Conservation (phyloP, 2,113 vertebrate genomes). For the Erythrocebus patas region DNA sequence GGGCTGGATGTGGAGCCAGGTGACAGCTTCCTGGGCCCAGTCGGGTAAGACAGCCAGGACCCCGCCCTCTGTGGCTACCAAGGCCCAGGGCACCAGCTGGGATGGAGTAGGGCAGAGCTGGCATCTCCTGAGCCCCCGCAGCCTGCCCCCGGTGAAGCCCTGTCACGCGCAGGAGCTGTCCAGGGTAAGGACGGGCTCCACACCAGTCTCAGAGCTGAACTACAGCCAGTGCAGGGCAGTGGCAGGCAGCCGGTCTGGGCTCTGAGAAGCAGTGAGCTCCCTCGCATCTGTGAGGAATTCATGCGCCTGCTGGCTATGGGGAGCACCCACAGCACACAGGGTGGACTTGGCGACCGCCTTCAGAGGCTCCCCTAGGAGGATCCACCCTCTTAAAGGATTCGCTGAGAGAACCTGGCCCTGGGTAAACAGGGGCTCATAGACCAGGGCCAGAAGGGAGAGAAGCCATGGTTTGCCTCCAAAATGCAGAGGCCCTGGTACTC, state of each 20-base stretch:
- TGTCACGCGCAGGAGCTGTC: fast-evolving
- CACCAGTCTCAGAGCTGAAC: fast-evolving
- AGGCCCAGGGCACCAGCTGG: fast-evolving
- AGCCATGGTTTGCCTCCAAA: neutral
- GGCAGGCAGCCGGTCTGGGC: neutral
- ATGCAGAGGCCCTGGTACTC: neutral
- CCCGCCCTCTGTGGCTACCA: neutral
- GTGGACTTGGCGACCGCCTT: neutral
- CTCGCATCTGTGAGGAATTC: neutral
- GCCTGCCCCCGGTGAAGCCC: fast-evolving
- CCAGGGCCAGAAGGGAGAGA: neutral
- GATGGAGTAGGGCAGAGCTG: neutral
- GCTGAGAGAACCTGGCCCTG: neutral
- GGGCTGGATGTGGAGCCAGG: neutral
- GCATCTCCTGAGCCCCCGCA: fast-evolving
- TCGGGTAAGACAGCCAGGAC: fast-evolving
- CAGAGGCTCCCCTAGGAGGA: neutral
- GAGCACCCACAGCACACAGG: neutral
- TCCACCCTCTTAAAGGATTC: neutral
- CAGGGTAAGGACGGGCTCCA: fast-evolving
- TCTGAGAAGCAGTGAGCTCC: neutral
- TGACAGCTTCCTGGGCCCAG: neutral
- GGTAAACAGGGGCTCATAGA: fast-evolving
- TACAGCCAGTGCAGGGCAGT: fast-evolving
- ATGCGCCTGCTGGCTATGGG: neutral